These are phyloP conservation scores for Diplodus puntazzo DNA, from an alignment of 2,797 vertebrate genomes.

Conservation along the genomic window DNA sequence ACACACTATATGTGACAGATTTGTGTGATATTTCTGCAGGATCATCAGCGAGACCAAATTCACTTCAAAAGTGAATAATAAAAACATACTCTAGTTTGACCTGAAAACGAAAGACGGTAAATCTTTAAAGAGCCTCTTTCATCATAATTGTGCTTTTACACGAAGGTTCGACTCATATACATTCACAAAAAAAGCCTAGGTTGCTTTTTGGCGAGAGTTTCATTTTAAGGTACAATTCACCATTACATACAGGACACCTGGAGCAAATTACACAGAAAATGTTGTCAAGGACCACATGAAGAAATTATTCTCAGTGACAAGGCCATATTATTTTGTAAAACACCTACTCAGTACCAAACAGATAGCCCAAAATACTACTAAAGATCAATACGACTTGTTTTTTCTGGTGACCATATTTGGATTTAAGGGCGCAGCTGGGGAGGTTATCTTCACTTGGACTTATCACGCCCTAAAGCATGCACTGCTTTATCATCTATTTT, in stretches of 20 bases:
- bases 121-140: too few species aligned
- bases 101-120: too few species aligned
- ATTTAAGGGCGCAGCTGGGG: too few species aligned
- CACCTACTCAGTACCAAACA: neutral
- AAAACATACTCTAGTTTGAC: neutral
- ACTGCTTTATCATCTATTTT: too few species aligned
- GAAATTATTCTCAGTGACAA: neutral
- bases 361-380: neutral
- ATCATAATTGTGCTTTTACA: too few species aligned
- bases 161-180: too few species aligned
- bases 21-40: neutral
- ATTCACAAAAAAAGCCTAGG: too few species aligned
- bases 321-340: neutral
- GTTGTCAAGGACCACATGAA: neutral
- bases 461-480: too few species aligned
- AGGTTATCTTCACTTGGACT: too few species aligned
- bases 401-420: too few species aligned
- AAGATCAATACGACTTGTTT: neutral
- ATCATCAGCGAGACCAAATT: too few species aligned
- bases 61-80: neutral
- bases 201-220: too few species aligned
- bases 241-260: neutral
- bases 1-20: neutral
- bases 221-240: neutral
- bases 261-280: neutral